Percentiles rank a stretch among this genome's conserved stretches.
Conservation (phyloP, 2,797 vertebrate genomes). For the Falco berigora region DNA sequence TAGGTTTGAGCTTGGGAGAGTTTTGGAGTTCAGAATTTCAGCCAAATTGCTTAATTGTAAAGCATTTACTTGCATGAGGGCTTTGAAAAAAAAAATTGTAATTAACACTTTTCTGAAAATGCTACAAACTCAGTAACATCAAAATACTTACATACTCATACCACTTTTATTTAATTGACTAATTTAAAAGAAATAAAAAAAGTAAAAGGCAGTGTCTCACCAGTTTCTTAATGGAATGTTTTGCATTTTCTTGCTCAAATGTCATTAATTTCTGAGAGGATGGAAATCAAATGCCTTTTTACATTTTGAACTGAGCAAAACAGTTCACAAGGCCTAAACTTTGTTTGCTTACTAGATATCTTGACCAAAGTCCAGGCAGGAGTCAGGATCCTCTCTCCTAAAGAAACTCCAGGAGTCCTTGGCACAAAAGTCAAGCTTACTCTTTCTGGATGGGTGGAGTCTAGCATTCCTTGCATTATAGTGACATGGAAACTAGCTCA, state of each 20-base stretch:
- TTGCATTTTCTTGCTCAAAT: neutral
- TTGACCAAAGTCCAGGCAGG: neutral
- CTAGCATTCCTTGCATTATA: neutral
- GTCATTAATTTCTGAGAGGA: neutral
- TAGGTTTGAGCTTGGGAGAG: neutral
- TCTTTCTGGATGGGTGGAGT: neutral
- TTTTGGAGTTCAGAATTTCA: neutral
- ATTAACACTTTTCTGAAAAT: neutral
- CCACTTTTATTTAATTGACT: neutral
- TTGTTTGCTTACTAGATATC: neutral
- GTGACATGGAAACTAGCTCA: neutral
- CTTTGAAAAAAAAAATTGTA: neutral
- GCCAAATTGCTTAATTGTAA: neutral
- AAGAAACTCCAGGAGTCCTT: neutral
- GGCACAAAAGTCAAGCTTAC: neutral
- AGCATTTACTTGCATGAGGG: neutral
- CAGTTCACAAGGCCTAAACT: neutral
- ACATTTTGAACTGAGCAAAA: neutral
- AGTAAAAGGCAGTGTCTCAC: neutral
- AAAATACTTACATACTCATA: neutral
- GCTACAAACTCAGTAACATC: neutral
- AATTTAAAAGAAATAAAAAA: neutral
- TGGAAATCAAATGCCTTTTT: neutral
- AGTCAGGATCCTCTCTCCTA: neutral
- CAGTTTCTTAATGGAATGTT: neutral